A percentile compares a stretch with the other conserved stretches of the same genome.
phyloP scores from a whole-genome alignment of 2,797 vertebrate genomes.

The Xiphorhynchus erythropygius region DNA sequence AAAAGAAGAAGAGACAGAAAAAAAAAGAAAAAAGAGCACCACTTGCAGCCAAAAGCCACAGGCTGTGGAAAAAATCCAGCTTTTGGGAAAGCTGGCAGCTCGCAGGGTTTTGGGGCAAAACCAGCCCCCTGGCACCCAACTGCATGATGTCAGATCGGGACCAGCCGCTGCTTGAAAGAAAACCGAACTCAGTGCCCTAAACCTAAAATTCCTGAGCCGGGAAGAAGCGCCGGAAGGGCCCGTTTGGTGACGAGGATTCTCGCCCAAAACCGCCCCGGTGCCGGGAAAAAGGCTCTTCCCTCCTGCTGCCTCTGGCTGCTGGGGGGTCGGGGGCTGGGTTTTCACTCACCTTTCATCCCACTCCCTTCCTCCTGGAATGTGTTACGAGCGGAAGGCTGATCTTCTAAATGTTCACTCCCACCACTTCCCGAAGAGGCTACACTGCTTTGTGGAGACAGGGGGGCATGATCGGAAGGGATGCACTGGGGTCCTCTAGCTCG shows the following conservation, averaged over 20 bases:
- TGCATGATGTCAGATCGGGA: not conserved
- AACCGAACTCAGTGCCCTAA: not conserved
- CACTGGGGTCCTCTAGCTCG: slow-evolving; percentile 87
- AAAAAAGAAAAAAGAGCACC: not conserved
- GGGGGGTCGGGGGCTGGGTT: not conserved
- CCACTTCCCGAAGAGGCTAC: slow-evolving; percentile 98
- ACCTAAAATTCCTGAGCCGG: not conserved
- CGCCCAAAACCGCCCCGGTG: not conserved
- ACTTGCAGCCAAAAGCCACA: not conserved
- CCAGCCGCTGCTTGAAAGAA: not conserved
- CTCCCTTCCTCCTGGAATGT: slow-evolving; percentile 98
- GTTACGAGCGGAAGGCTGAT: slow-evolving; percentile 89
- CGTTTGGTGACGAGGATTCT: not conserved
- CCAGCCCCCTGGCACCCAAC: not conserved
- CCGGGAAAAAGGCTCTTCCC: not conserved
- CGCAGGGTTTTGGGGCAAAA: not conserved
- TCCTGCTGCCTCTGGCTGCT: slow-evolving; percentile 28
- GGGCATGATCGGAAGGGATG: slow-evolving; percentile 92
- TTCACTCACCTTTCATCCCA: slow-evolving; percentile 96
- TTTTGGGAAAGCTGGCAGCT: not conserved
- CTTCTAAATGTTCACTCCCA: slow-evolving; percentile 98
- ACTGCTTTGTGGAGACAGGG: slow-evolving; percentile 98
- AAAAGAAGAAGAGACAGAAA: not conserved
- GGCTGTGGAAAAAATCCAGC: not conserved
- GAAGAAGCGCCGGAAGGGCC: not conserved